Conservation (phyloP, 1,140 invertebrate species). For the Neotoxoptera formosana region DNA sequence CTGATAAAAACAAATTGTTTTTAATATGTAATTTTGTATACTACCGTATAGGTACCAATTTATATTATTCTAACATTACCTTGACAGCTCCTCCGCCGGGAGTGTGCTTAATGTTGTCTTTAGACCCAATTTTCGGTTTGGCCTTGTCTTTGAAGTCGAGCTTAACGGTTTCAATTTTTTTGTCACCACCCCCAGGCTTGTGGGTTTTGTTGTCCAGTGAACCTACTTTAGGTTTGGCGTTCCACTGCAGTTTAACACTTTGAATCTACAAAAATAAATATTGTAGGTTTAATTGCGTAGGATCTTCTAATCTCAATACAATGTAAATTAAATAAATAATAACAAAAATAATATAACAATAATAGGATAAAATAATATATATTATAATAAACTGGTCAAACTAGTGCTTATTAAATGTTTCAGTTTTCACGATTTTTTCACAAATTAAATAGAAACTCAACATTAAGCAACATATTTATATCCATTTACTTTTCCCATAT, state of each 20-base stretch:
- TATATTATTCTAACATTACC: constrained; percentile 68
- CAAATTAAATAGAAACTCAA: not conserved
- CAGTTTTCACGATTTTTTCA: not conserved
- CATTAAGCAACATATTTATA: not conserved
- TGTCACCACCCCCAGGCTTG: constrained; percentile 90
- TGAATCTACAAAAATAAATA: constrained; percentile 73
- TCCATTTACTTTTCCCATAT: not conserved
- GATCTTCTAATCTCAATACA: not conserved
- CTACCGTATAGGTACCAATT: not conserved
- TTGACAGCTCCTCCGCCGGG: constrained; percentile 90
- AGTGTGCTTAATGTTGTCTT: constrained; percentile 87
- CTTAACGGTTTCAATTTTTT: constrained; percentile 90
- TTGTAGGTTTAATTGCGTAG: not conserved
- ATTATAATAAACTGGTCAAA: not conserved
- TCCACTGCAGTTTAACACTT: constrained; percentile 89
- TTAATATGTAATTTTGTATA: not conserved
- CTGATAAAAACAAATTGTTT: not conserved
- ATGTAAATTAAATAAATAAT: not conserved
- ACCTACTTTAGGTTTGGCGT: constrained; percentile 90
- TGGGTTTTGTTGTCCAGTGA: constrained; percentile 93
- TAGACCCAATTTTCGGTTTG: constrained; percentile 90
- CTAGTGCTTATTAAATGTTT: not conserved
- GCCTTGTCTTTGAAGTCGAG: constrained; percentile 91
- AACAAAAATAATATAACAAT: not conserved
- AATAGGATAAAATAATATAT: not conserved